These are phyloP conservation scores for Phylloscopus whistleri DNA, from an alignment of 2,113 vertebrate genomes.

Conservation along the genomic window DNA sequence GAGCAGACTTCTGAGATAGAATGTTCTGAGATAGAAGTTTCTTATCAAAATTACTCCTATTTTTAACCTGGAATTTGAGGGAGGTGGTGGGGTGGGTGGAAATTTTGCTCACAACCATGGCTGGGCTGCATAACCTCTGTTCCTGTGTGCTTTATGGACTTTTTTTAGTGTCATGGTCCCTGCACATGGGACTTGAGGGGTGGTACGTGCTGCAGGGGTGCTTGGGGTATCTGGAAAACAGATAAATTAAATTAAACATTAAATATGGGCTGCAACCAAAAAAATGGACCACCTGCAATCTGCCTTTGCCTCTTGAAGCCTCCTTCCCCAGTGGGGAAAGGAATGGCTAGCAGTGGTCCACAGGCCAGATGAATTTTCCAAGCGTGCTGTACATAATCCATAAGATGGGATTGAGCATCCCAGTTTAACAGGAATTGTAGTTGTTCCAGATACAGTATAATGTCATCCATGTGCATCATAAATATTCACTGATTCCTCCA, in stretches of 20 bases:
- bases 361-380: not conserved
- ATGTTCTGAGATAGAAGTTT: not conserved
- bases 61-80: not conserved
- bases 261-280: not conserved
- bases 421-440: not conserved
- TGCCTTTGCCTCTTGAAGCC: not conserved
- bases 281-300: not conserved
- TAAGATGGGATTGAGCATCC: not conserved
- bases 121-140: not conserved
- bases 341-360: not conserved
- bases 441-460: not conserved
- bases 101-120: not conserved
- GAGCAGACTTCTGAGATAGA: not conserved
- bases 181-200: not conserved
- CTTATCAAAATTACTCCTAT: not conserved
- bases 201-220: fast-evolving
- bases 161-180: not conserved
- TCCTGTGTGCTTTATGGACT: not conserved
- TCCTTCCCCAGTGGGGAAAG: not conserved
- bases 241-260: too few relatives aligned
- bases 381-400: not conserved
- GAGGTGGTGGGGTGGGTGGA: fast-evolving
- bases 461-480: not conserved
- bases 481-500: not conserved
- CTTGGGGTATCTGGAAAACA: not conserved